Base-by-base conservation (phyloP, 1,140 invertebrate species). In the Cyclargus thomasi region DNA sequence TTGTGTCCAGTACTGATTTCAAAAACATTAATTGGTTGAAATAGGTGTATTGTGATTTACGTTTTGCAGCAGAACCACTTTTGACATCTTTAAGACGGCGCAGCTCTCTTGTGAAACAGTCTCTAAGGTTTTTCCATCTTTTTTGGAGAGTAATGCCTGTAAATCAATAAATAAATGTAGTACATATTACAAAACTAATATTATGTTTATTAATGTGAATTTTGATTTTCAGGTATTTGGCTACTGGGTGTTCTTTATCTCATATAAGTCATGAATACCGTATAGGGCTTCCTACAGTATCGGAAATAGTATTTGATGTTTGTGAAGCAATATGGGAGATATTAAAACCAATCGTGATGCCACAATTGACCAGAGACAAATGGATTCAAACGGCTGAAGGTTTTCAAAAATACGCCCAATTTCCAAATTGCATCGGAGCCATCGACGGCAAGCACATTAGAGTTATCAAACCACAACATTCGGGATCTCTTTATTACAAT, bases 1-100 rank as follows among this genome's bases (percentile, higher is more conserved):
- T 71, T 68, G 66, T 71, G 66, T 65, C 70, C 66, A 71, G 66
- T 63, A 66, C 67, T 68, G 66, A 68, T 68, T 63, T 71, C 66
- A 71, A 68, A 71, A 71, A 71, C 67, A 68, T 21, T 71, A 55
- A 55, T 55, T 55, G 53, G 53, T 55, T 55, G 53, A 55, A 55
- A 55, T 55, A 55, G 66, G 66, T 72, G 66, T 68, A 68, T 66
- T 66, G 70, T 53, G 64, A 29, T 67, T 70, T 70, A 66, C 64
- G 64, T 63, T 63, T 63, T 63, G 68, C 64, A 66, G 64, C 68
- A 63, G 68, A 70, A 63, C 68, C 68, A 67, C 68, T 70, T 66
- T 66, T 70, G 62, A 67, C 64, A 70, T 67, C 47, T 66, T 65
- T 63, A 66, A 65, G 57, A 65, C 68, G 68, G 59, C 65, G 64